Base-by-base conservation (phyloP, 2,113 vertebrate genomes). In the Bubo bubo region DNA sequence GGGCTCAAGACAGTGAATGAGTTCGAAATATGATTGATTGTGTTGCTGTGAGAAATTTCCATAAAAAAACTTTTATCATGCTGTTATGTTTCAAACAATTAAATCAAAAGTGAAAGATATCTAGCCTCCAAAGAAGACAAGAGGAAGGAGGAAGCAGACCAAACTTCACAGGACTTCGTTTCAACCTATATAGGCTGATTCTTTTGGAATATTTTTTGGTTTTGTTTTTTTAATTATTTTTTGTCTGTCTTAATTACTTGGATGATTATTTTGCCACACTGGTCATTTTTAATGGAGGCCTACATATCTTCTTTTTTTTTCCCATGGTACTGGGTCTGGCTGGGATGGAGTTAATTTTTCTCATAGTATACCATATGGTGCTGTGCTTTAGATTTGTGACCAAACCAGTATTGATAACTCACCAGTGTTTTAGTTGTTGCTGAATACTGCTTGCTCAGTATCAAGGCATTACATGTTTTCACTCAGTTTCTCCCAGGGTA, bases 11-110 rank as follows among this genome's bases (percentile, higher is more conserved):
- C 70, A 4, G 96, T 96, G 95, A 96, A 98, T 86, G 88, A 97
- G 96, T 97, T 98, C 82, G 97, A 98, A 98, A 98, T 97, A 98
- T 98, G 98, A 98, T 98, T 98, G 98, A 98, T 98, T 98, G 96
- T 97, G 94, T 97, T 97, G 97, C 98, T 98, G 84, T 96, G 93
- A 98, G 94, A 98, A 98, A 98, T 99, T 98, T 98, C 98, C 98
- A 98, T 97, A 97, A 98, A 98, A 97, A 98, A 97, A 95, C 94
- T 98, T 98, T 96, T 98, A 97, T 98, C 98, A 94, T 93, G 93
- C 88, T 95, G 89, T 93, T 98, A 93, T 97, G 84, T 97, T 98
- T 86, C 14, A 55, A 98, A 98, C 97, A 98, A 98, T 98, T 98
- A 98, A 98, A 98, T 97, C 89, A 98, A 97, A 98, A 97, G 92